Evolutionary conservation across 1,140 invertebrate genomes (phyloP).

Genomic region (Marisa cornuarietis): DNA sequence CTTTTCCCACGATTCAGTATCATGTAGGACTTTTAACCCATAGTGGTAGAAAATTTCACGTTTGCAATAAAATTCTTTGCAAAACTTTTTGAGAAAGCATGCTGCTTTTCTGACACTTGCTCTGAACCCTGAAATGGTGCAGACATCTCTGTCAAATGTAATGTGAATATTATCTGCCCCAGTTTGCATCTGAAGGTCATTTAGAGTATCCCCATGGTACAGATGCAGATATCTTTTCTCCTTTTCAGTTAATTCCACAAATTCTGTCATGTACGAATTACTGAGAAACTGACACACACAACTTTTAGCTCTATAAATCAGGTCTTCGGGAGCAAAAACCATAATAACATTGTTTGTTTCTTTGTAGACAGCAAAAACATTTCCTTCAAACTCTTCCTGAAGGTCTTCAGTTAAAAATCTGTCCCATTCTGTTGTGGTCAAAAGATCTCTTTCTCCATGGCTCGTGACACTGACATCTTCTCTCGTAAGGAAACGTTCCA

Average conservation of each 20-base stretch:
- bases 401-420: background rate
- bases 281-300: background rate
- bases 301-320: background rate
- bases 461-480: background rate
- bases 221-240: background rate
- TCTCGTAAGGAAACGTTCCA: background rate
- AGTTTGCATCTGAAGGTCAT: background rate
- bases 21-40: background rate
- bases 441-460: background rate
- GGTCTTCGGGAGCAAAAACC: background rate
- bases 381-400: background rate
- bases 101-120: background rate
- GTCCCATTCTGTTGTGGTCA: conserved; percentile 1
- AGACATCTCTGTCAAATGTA: background rate
- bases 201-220: background rate
- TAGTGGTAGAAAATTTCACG: conserved; percentile 4
- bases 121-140: background rate
- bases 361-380: background rate
- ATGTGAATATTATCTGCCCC: background rate
- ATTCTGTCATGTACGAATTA: background rate
- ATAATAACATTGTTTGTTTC: background rate
- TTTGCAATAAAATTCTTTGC: background rate
- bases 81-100: background rate
- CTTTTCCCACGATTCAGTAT: background rate
- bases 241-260: background rate